Evolutionary conservation across 2,888 invertebrate genomes (phyloP), one percentile per base, ranked within the genome.

Genomic region (Megastigmus dorsalis): DNA sequence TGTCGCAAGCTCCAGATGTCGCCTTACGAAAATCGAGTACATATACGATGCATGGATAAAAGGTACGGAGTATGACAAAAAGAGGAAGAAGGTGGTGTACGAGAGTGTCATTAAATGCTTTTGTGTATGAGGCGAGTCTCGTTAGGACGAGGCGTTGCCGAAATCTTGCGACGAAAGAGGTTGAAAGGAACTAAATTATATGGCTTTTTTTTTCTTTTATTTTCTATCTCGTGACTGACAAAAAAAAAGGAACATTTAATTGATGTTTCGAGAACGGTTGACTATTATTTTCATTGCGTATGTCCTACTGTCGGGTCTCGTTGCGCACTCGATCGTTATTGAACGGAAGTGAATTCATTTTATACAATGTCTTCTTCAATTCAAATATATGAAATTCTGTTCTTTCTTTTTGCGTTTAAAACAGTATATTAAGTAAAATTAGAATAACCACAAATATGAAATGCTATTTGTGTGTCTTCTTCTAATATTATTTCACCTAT

Each of bases 91-190:
- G n/a, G n/a, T n/a, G n/a, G n/a, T n/a, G n/a, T n/a, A n/a, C n/a
- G n/a, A n/a, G n/a, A n/a, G n/a, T n/a, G n/a, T n/a, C n/a, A n/a
- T n/a, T n/a, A n/a, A n/a, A n/a, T n/a, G n/a, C n/a, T n/a, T n/a
- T n/a, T n/a, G n/a, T n/a, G n/a, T n/a, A n/a, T n/a, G n/a, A n/a
- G n/a, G n/a, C n/a, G n/a, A n/a, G n/a, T n/a, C n/a, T n/a, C n/a
- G n/a, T 45, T 54, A 43, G 6, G 38, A 13, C 30, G 52, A 60
- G 52, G 60, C 48, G 57, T 30, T 30, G 41, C 38, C 43, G 20
- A 71, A 71, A 65, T 71, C 57, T 57, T 68, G 23, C 9, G 52
- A 60, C 52, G 18, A 26, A 68, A 23, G 15, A 26, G 38, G 26
- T 7, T 20, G 20, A 55, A 33, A 43, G 33, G 30, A 55, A 26